Percentiles rank a stretch among this genome's conserved stretches.
phyloP scores from a whole-genome alignment of 2,113 vertebrate species.

The Pogonocichla stellata region DNA sequence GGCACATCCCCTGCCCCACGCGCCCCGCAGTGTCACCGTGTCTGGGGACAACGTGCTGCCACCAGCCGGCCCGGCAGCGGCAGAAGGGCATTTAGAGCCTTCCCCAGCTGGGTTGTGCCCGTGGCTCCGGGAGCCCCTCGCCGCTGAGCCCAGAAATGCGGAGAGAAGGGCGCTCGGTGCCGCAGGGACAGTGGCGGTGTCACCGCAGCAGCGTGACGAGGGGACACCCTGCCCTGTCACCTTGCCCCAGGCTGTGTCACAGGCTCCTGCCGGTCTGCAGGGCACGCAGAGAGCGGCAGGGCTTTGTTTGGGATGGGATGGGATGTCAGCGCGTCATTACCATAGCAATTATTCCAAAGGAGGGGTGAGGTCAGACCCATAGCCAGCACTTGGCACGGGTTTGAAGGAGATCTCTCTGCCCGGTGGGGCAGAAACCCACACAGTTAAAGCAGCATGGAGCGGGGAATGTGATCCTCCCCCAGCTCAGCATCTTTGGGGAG shows the following conservation, averaged over 20 bases:
- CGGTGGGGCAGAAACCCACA: background rate
- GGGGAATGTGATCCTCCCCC: background rate
- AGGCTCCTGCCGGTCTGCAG: background rate
- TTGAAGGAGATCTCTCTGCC: background rate
- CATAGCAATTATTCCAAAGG: background rate
- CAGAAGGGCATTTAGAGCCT: background rate
- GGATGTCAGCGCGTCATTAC: rapidly evolving
- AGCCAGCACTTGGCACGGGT: background rate
- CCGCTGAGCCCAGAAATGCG: background rate
- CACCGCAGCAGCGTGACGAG: background rate
- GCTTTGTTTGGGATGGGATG: background rate
- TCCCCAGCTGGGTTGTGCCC: rapidly evolving
- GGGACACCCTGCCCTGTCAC: background rate
- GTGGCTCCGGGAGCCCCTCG: rapidly evolving
- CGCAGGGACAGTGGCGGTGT: rapidly evolving
- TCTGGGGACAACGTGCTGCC: background rate
- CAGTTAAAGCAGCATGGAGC: rapidly evolving
- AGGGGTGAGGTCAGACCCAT: rapidly evolving
- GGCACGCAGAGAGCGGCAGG: rapidly evolving
- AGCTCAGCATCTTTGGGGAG: background rate
- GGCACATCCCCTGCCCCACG: background rate
- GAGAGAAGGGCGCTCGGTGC: background rate
- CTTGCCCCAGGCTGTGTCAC: background rate
- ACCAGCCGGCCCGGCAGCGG: background rate
- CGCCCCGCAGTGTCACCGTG: background rate